Base-by-base conservation (phyloP, 2,888 invertebrate genomes). In the Drosophila stalkeri region DNA sequence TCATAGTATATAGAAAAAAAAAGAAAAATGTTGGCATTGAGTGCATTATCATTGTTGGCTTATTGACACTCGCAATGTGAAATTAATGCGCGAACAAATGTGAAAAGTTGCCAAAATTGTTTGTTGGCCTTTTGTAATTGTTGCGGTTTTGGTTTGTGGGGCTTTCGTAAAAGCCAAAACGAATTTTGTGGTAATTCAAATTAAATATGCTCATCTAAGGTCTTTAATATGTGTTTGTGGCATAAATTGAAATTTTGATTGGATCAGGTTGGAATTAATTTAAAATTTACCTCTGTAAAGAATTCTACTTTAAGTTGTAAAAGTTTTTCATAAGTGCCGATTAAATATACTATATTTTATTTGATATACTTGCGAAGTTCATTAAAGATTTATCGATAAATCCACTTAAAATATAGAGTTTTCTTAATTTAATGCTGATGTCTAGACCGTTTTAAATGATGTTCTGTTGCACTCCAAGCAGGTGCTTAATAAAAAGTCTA, bases 91-190 rank as follows among this genome's bases (percentile, higher is more conserved):
- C 73, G 75, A 81, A 70, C 65, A 70, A 83, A 81, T 77, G 82
- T 66, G 82, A 60, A 78, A 86, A 82, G 74, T 81, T 84, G 86
- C 74, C 76, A 84, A 79, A 78, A 78, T 80, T 77, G 75, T 75
- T 63, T 81, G 72, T 76, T 82, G 75, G 49, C 54, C 47, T 56
- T 80, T 77, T 86, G 75, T 76, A 80, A 79, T 77, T 74, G 74
- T 67, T 83, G 84, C 33, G 82, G 84, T 73, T 68, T 64, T 65
- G 69, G 72, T 23, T 60, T 68, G 59, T 33, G 33, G 49, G 57
- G 55, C 56, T 52, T 46, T 33, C 27, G 55, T n/a, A 46, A 54
- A 63, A 51, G 35, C 60, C 20, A 46, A 47, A 54, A 51, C 57
- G 64, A 77, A 66, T 74, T 65, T 41, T 78, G 78, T n/a, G 77